These are phyloP conservation scores for Nemotelus pantherinus DNA, from an alignment of 2,888 invertebrate species.

Conservation along the genomic window DNA sequence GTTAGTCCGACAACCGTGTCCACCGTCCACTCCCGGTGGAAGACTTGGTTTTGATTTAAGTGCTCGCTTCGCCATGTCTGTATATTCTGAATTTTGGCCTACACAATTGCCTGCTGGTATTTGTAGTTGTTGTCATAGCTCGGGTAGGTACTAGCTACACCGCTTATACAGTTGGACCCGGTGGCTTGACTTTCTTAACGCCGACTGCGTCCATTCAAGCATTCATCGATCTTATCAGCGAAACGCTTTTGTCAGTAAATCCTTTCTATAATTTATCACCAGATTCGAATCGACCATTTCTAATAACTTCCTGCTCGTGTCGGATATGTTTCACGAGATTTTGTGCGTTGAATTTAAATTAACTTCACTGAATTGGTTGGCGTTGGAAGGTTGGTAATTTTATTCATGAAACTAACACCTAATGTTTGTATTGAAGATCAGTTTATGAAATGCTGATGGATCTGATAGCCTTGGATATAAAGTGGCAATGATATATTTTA, in stretches of 20 bases:
- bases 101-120: no score
- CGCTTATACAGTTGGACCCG: no score
- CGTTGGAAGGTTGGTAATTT: no score
- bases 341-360: not conserved
- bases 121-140: no score
- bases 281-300: conserved; percentile 23
- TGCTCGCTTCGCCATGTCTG: not conserved
- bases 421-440: no score
- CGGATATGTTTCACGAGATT: not conserved
- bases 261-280: conserved; percentile 25
- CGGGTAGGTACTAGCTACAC: no score
- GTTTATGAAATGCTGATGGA: no score
- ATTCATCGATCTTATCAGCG: conserved; percentile 21
- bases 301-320: conserved; percentile 25
- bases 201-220: conserved; percentile 6
- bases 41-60: conserved; percentile 32
- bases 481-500: no score
- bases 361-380: not conserved
- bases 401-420: no score
- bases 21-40: not conserved
- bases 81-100: not conserved
- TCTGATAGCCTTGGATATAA: no score
- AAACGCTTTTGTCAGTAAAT: conserved; percentile 20
- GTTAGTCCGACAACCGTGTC: conserved; percentile 20
- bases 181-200: conserved; percentile 15